These are phyloP conservation scores for Stenodema calcarata DNA, from an alignment of 2,888 invertebrate genomes.

Conservation along the genomic window DNA sequence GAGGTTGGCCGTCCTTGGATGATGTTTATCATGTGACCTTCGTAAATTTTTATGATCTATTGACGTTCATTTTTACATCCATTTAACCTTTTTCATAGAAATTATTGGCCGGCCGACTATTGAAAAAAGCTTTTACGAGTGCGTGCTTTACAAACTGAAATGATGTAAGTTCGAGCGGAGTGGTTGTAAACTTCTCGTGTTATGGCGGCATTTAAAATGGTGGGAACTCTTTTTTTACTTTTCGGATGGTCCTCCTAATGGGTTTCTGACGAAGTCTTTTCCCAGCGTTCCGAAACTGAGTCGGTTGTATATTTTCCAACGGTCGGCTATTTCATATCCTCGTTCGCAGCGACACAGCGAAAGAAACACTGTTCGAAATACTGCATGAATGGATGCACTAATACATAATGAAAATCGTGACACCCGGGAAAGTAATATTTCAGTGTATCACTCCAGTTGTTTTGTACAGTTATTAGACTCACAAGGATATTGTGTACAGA, in stretches of 20 bases:
- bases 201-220: not conserved
- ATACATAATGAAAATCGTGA: too few relatives aligned
- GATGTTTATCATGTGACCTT: too few relatives aligned
- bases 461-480: too few relatives aligned
- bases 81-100: too few relatives aligned
- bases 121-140: not conserved
- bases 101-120: not conserved
- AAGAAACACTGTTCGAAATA: not conserved
- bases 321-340: not conserved
- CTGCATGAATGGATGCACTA: too few relatives aligned
- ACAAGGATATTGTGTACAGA: too few relatives aligned
- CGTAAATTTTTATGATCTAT: too few relatives aligned
- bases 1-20: too few relatives aligned
- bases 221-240: not conserved
- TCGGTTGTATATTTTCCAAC: not conserved
- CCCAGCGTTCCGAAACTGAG: not conserved
- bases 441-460: too few relatives aligned
- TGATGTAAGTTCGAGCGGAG: not conserved
- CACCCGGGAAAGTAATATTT: too few relatives aligned
- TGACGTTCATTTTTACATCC: too few relatives aligned
- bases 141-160: not conserved
- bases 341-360: not conserved
- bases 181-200: not conserved
- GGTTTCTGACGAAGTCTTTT: not conserved
- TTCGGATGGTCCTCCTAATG: not conserved